phyloP scores from a whole-genome alignment of 2,113 vertebrate species.

The Machaerirhynchus nigripectus region DNA sequence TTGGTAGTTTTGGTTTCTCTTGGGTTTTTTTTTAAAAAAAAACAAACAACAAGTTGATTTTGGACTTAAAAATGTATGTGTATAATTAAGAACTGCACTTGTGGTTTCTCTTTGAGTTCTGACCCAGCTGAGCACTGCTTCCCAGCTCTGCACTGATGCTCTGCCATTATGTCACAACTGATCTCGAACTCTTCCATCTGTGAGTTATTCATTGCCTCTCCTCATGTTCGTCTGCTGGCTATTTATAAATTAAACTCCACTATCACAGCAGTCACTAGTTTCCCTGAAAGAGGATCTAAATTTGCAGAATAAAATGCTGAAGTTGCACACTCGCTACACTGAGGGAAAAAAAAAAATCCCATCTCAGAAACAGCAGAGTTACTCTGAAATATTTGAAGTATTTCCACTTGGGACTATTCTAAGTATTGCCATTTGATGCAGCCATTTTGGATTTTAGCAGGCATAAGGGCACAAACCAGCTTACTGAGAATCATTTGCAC shows the following conservation, averaged over 20 bases:
- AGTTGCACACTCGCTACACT: not conserved
- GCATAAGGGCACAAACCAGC: not conserved
- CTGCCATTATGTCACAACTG: conserved; percentile 6
- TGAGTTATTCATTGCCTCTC: conserved; percentile 32
- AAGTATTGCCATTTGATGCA: not conserved
- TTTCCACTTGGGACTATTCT: conserved; percentile 14
- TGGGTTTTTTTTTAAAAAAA: not conserved
- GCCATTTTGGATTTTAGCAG: conserved; percentile 5
- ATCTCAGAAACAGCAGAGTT: conserved; percentile 10
- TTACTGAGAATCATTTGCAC: not conserved
- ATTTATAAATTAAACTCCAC: conserved; percentile 49
- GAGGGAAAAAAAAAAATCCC: not conserved
- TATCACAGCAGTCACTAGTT: conserved; percentile 21
- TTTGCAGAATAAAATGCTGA: conserved; percentile 45
- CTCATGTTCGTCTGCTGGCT: not conserved
- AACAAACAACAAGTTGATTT: not conserved
- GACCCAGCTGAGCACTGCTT: not conserved
- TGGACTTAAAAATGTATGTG: not conserved
- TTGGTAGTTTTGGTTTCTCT: not conserved
- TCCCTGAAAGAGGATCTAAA: conserved; percentile 38
- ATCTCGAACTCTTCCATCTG: conserved; percentile 30
- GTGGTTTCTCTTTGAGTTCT: conserved; percentile 1
- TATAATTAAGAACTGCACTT: conserved; percentile 13
- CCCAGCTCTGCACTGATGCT: not conserved
- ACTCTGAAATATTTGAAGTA: conserved; percentile 7